Evolutionary conservation across 2,797 vertebrate species (phyloP).

Genomic region (Simalia tracyae): DNA sequence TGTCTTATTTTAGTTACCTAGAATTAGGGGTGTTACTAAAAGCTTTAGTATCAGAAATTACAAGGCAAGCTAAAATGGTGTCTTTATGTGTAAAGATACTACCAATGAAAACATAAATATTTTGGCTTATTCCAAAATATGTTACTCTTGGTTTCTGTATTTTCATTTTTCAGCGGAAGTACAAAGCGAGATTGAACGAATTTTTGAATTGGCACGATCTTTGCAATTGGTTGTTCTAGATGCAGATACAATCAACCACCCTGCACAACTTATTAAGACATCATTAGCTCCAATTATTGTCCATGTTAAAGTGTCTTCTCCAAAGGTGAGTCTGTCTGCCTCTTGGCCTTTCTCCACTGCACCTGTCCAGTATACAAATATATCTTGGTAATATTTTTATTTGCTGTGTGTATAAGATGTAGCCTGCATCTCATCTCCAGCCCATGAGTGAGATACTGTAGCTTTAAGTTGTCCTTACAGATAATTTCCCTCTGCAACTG

Average conservation of each 20-base stretch:
- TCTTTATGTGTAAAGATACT: not conserved
- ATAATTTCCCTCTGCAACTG: not conserved
- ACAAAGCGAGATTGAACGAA: constrained; percentile 97
- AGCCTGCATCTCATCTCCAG: not conserved
- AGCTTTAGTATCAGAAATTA: not conserved
- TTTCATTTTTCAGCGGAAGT: constrained; percentile 84
- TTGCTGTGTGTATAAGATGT: not conserved
- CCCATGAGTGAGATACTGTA: not conserved
- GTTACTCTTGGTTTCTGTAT: constrained; percentile 9
- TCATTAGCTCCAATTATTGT: constrained; percentile 97
- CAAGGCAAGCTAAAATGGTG: not conserved
- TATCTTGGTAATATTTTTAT: not conserved
- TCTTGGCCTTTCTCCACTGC: not conserved
- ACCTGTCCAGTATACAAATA: not conserved
- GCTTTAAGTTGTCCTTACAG: not conserved
- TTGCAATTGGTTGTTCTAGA: constrained; percentile 96
- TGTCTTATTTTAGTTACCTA: not conserved
- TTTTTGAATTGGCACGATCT: constrained; percentile 95
- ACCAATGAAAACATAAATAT: not conserved
- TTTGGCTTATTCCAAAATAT: not conserved
- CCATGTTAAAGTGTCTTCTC: constrained; percentile 97
- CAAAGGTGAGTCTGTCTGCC: constrained; percentile 81
- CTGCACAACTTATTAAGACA: constrained; percentile 95
- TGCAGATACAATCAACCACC: constrained; percentile 97
- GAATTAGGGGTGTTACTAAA: not conserved